phyloP scores from a whole-genome alignment of 2,888 invertebrate species.

The Eupithecia pulchellata region DNA sequence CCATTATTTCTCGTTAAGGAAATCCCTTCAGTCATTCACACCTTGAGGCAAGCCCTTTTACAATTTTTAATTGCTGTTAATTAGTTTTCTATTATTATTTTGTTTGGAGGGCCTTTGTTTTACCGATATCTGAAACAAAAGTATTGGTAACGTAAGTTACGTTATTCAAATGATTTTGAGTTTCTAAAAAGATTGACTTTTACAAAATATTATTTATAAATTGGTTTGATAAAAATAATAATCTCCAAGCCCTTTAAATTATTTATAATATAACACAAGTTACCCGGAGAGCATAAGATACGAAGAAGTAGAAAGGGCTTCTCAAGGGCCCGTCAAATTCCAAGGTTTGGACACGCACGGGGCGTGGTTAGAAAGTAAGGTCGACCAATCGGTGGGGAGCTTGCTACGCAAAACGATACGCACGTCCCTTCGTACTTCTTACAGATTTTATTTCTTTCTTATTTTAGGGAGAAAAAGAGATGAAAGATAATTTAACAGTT shows the following conservation, averaged over 20 bases:
- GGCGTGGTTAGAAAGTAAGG: slow-evolving; percentile 68
- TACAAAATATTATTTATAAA: slow-evolving; percentile 37
- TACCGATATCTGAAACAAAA: slow-evolving; percentile 20
- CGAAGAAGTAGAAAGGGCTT: slow-evolving; percentile 76
- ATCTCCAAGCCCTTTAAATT: slow-evolving; percentile 81
- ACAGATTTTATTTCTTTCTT: slow-evolving; percentile 36
- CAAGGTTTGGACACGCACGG: slow-evolving; percentile 80
- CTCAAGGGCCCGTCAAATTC: slow-evolving; percentile 76
- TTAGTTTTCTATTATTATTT: slow-evolving; percentile 40
- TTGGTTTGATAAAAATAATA: slow-evolving; percentile 62
- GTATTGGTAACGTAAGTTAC: neutral
- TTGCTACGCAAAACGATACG: slow-evolving; percentile 77
- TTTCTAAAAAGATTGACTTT: neutral
- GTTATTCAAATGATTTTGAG: neutral
- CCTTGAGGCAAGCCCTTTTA: slow-evolving; percentile 58
- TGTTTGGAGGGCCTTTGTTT: slow-evolving; percentile 37
- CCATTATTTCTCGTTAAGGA: slow-evolving; percentile 81
- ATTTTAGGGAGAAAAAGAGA: slow-evolving; percentile 46
- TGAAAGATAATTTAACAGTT: slow-evolving; percentile 25
- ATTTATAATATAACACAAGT: slow-evolving; percentile 85
- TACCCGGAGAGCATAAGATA: slow-evolving; percentile 75
- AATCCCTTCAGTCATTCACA: slow-evolving; percentile 78
- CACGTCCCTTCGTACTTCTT: slow-evolving; percentile 58
- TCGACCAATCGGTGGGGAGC: slow-evolving; percentile 70
- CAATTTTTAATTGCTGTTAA: slow-evolving; percentile 69